Evolutionary conservation across 1,140 invertebrate species (phyloP).

Genomic region (Sitobion miscanthi): DNA sequence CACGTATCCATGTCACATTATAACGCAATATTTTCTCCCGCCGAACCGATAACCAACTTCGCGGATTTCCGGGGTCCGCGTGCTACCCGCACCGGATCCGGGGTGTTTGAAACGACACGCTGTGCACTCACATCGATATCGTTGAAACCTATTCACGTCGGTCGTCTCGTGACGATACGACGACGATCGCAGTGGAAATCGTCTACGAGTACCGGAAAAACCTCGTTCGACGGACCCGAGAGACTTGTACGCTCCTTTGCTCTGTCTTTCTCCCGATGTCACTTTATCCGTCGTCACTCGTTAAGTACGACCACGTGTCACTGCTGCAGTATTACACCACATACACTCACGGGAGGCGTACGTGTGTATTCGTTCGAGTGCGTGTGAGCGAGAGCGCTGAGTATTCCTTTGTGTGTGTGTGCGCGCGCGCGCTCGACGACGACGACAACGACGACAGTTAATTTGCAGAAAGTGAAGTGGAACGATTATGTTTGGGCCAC

Average conservation of each 20-base stretch:
- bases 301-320: not conserved
- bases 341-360: not conserved
- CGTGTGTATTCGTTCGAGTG: not conserved
- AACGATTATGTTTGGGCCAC: constrained; percentile 23
- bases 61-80: not conserved
- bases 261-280: too few species aligned
- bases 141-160: too few species aligned
- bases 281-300: too few species aligned
- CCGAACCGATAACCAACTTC: not conserved
- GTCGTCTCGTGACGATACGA: fast-evolving
- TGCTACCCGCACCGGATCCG: not conserved
- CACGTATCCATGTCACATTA: not conserved
- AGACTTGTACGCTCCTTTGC: too few species aligned
- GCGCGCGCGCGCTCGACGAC: not conserved
- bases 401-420: not conserved
- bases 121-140: too few species aligned
- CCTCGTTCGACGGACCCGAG: too few species aligned
- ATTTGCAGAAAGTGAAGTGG: constrained; percentile 51
- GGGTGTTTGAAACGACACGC: not conserved
- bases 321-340: not conserved
- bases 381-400: not conserved
- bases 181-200: too few species aligned
- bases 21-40: not conserved
- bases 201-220: too few species aligned
- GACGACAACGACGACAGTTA: not conserved